Conservation (phyloP, 2,797 vertebrate species). For the Alauda arvensis region DNA sequence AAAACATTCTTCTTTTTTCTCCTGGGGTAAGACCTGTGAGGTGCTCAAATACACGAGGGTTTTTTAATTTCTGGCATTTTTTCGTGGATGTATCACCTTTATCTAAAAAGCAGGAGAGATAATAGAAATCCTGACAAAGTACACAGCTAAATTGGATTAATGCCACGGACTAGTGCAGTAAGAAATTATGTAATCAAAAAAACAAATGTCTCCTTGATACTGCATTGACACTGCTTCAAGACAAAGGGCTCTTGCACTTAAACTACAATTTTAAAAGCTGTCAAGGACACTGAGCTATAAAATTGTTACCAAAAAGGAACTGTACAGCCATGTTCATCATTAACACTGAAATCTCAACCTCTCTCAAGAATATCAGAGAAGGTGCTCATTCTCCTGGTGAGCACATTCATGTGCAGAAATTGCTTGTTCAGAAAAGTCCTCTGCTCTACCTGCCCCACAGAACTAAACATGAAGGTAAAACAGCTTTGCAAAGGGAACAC, state of each 20-base stretch:
- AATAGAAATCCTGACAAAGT: not conserved
- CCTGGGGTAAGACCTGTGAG: not conserved
- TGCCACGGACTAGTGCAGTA: not conserved
- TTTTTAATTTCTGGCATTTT: accelerated
- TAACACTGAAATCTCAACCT: not conserved
- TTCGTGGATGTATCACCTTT: not conserved
- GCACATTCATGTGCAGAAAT: not conserved
- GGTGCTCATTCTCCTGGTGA: not conserved
- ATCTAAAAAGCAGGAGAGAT: not conserved
- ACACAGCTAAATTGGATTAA: not conserved
- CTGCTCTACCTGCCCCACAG: not conserved
- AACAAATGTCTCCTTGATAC: not conserved
- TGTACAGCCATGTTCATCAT: not conserved
- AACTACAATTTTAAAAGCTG: not conserved
- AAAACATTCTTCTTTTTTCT: not conserved
- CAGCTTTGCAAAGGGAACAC: not conserved
- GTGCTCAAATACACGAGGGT: not conserved
- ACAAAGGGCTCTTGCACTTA: not conserved
- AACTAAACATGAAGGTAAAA: not conserved
- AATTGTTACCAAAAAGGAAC: not conserved
- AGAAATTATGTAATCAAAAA: not conserved
- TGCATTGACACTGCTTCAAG: not conserved
- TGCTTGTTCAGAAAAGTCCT: not conserved
- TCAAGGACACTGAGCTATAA: not conserved
- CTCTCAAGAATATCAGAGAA: not conserved